These are phyloP conservation scores for Urechis unicinctus DNA, from an alignment of 2,888 invertebrate species.

Conservation along the genomic window DNA sequence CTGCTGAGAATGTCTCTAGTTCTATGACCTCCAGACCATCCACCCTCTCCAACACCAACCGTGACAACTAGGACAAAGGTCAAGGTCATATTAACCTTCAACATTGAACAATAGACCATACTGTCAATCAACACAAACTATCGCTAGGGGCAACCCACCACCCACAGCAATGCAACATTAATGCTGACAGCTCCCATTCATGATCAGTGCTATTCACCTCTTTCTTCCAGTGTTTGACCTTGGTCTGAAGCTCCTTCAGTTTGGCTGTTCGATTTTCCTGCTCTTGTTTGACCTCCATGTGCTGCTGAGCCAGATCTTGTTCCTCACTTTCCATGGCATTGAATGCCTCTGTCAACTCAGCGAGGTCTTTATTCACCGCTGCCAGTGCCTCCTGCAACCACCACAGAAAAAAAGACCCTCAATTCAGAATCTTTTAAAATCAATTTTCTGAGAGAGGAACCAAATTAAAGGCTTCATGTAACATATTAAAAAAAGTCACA, in stretches of 20 bases:
- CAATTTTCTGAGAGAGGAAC: background rate
- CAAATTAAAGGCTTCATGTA: background rate
- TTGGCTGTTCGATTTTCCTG: constrained; percentile 53
- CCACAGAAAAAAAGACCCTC: background rate
- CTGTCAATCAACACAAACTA: background rate
- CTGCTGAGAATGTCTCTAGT: constrained; percentile 3
- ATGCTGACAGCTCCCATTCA: background rate
- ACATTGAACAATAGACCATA: background rate
- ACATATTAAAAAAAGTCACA: no score
- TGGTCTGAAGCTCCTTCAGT: constrained; percentile 44
- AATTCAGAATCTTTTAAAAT: background rate
- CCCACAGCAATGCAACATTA: background rate
- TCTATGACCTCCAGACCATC: constrained; percentile 25
- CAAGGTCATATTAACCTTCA: background rate
- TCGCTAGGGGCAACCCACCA: background rate
- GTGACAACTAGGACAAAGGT: constrained; percentile 45
- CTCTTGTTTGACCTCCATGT: constrained; percentile 71
- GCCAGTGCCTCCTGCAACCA: constrained; percentile 33
- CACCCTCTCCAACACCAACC: constrained; percentile 59
- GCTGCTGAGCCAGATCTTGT: constrained; percentile 65
- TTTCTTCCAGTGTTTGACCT: constrained; percentile 48
- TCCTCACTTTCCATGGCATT: constrained; percentile 36
- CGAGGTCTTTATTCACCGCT: constrained; percentile 31
- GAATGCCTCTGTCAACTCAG: constrained; percentile 28
- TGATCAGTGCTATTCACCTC: constrained; percentile 43